phyloP scores from a whole-genome alignment of 2,113 vertebrate species.

The Callocephalon fimbriatum region DNA sequence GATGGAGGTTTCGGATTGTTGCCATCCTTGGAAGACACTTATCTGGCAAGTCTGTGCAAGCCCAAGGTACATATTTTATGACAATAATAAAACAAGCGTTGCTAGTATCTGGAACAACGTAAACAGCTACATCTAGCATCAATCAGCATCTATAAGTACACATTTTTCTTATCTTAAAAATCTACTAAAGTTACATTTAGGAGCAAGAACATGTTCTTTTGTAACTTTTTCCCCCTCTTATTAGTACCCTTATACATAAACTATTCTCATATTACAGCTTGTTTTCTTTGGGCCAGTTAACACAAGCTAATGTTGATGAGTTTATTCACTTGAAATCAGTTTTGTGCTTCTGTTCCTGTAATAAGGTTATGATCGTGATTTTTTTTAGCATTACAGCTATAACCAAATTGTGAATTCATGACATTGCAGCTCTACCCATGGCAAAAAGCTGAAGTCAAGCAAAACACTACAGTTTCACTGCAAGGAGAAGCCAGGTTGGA shows the following conservation, averaged over 20 bases:
- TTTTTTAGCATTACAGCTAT: neutral
- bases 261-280: neutral
- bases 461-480: neutral
- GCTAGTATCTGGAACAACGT: neutral
- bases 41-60: neutral
- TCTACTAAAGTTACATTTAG: neutral
- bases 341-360: neutral
- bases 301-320: neutral
- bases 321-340: neutral
- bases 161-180: neutral
- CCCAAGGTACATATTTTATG: neutral
- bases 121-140: neutral
- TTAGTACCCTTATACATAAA: neutral
- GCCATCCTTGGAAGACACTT: neutral
- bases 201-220: neutral
- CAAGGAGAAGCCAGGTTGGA: neutral
- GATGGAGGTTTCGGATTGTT: neutral
- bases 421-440: neutral
- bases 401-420: neutral
- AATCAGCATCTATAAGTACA: neutral
- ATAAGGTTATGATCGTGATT: neutral
- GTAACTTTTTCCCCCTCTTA: accelerated
- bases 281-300: neutral
- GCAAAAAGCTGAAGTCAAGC: neutral
- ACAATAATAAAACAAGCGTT: neutral